These are phyloP conservation scores for Lepisosteus oculatus DNA, from an alignment of 2,113 vertebrate genomes.

Conservation along the genomic window DNA sequence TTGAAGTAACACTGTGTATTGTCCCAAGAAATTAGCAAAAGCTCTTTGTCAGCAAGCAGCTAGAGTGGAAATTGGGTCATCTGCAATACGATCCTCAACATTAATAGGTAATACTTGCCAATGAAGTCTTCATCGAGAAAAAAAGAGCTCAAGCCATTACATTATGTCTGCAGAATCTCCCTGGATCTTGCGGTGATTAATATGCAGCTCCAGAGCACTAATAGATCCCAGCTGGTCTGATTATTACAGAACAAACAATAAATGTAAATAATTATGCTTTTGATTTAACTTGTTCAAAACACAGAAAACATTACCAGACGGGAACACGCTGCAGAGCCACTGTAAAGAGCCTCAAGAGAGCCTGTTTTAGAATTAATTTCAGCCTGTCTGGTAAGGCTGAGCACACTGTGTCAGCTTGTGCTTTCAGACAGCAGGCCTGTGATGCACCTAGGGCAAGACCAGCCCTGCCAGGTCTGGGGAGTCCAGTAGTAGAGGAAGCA, in stretches of 20 bases:
- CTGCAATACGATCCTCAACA: too few species aligned
- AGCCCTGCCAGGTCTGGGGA: too few species aligned
- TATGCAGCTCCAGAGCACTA: not conserved
- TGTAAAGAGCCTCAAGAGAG: not conserved
- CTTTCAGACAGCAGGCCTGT: not conserved
- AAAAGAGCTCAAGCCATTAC: not conserved
- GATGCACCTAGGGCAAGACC: too few species aligned
- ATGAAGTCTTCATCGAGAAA: not conserved
- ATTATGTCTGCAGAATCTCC: not conserved
- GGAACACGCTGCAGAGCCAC: not conserved
- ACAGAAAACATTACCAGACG: not conserved
- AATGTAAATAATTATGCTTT: slow-evolving; percentile 18
- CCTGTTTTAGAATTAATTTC: not conserved
- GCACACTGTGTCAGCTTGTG: not conserved
- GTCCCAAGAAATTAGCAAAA: slow-evolving; percentile 9
- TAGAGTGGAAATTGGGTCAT: not conserved
- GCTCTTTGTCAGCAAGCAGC: not conserved
- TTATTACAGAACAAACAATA: slow-evolving; percentile 2
- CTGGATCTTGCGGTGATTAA: not conserved
- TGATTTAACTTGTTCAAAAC: slow-evolving; percentile 1
- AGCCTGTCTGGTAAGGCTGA: not conserved
- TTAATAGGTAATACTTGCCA: not conserved
- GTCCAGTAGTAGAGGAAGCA: too few species aligned
- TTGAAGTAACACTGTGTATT: not conserved
- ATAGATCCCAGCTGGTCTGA: slow-evolving; percentile 3